Percentiles rank a stretch among this genome's conserved stretches.
Evolutionary conservation across 2,888 invertebrate genomes (phyloP).

Genomic region (Rhabditoides inermis): DNA sequence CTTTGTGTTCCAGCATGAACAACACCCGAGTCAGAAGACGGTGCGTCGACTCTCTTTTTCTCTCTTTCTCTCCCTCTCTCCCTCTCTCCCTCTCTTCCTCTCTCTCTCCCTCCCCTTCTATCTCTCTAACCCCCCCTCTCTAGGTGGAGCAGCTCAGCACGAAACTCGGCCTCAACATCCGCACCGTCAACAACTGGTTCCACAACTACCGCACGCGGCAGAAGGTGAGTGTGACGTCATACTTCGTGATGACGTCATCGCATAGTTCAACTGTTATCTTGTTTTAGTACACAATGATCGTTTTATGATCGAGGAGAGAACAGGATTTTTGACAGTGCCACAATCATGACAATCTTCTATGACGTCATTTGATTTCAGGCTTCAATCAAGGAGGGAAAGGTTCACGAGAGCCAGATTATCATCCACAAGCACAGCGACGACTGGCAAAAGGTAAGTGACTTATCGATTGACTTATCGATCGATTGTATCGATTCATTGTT

Average conservation of each 20-base stretch:
- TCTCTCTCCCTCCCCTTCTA: no score
- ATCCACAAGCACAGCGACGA: background rate
- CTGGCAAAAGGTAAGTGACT: constrained; percentile 4
- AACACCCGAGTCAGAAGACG: constrained; percentile 86
- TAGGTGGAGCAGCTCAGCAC: no score
- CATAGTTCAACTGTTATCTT: no score
- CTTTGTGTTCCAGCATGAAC: constrained; percentile 86
- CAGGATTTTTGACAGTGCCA: background rate
- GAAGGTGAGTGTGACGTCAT: constrained; percentile 61
- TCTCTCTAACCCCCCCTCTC: no score
- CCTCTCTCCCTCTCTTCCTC: no score
- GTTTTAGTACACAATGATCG: no score
- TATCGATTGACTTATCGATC: no score
- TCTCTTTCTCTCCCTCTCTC: no score
- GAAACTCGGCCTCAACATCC: constrained; percentile 78
- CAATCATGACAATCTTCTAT: background rate
- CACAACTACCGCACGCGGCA: constrained; percentile 97
- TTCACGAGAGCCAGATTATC: background rate
- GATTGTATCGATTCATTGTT: no score
- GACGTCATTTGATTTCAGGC: background rate
- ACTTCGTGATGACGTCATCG: no score
- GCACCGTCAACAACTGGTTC: constrained; percentile 99
- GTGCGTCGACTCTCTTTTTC: no score
- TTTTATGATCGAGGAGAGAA: background rate
- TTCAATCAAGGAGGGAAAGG: background rate